phyloP scores from a whole-genome alignment of 2,888 invertebrate genomes.

The Dexiosoma caninum region DNA sequence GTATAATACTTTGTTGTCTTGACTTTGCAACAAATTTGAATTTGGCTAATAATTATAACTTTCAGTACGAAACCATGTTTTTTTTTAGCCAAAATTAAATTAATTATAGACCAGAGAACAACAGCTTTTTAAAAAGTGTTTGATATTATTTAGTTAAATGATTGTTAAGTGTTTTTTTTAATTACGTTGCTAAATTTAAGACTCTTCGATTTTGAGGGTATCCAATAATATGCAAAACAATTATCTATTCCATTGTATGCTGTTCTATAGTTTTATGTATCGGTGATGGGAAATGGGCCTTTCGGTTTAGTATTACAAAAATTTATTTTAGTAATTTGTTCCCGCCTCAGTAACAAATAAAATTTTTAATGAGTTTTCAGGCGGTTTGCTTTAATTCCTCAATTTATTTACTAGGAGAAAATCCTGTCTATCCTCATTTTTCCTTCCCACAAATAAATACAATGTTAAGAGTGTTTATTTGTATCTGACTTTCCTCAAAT shows the following conservation, averaged over 20 bases:
- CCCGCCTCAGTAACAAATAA: too few species aligned
- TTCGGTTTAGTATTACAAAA: too few species aligned
- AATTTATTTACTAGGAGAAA: too few species aligned
- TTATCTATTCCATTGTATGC: background rate
- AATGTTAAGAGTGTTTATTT: too few species aligned
- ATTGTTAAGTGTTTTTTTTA: constrained; percentile 22
- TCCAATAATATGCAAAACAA: background rate
- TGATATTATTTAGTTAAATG: constrained; percentile 1
- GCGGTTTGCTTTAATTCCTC: too few species aligned
- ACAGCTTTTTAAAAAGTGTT: background rate
- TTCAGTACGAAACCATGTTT: constrained; percentile 39
- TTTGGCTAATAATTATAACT: constrained; percentile 20
- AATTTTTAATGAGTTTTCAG: too few species aligned
- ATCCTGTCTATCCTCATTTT: too few species aligned
- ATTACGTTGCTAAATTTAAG: background rate
- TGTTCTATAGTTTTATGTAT: too few species aligned
- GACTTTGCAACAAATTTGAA: constrained; percentile 13
- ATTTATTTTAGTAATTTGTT: too few species aligned
- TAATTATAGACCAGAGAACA: constrained; percentile 4
- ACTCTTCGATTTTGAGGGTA: background rate
- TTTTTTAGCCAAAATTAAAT: constrained; percentile 35
- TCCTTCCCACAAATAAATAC: too few species aligned
- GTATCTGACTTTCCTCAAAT: too few species aligned
- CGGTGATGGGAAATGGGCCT: too few species aligned
- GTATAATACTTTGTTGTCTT: constrained; percentile 19